phyloP scores from a whole-genome alignment of 2,113 vertebrate species.

The Hydropotes inermis region DNA sequence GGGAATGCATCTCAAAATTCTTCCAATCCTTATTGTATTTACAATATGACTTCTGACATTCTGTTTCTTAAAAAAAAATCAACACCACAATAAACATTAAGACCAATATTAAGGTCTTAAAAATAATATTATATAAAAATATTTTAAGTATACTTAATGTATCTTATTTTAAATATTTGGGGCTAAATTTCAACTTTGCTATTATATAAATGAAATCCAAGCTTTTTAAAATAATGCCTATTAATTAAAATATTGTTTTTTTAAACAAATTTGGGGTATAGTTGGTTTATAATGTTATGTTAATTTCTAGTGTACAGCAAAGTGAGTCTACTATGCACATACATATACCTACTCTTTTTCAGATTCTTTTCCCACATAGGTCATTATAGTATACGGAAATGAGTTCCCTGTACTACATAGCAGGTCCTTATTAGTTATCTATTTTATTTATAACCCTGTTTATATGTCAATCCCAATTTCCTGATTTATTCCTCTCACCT shows the following conservation, averaged over 20 bases:
- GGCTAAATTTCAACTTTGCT: neutral
- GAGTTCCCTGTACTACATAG: neutral
- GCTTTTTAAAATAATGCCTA: neutral
- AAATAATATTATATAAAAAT: neutral
- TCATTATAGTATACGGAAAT: neutral
- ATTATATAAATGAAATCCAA: neutral
- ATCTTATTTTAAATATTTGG: neutral
- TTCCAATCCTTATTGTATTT: neutral
- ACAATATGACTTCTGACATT: neutral
- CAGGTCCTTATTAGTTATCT: neutral
- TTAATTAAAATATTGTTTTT: neutral
- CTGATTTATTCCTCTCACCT: neutral
- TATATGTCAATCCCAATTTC: neutral
- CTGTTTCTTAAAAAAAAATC: neutral
- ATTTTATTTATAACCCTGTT: neutral
- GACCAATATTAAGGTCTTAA: neutral
- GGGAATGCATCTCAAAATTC: neutral
- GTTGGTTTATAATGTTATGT: neutral
- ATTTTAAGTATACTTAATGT: neutral
- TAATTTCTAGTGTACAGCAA: neutral
- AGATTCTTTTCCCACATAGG: neutral
- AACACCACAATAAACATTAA: neutral
- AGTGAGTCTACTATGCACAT: neutral
- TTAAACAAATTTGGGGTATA: neutral
- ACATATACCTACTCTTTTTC: neutral